A percentile compares a stretch with the other conserved stretches of the same genome.
These are phyloP conservation scores for Rutilus rutilus DNA, from an alignment of 2,113 vertebrate species.

Conservation along the genomic window DNA sequence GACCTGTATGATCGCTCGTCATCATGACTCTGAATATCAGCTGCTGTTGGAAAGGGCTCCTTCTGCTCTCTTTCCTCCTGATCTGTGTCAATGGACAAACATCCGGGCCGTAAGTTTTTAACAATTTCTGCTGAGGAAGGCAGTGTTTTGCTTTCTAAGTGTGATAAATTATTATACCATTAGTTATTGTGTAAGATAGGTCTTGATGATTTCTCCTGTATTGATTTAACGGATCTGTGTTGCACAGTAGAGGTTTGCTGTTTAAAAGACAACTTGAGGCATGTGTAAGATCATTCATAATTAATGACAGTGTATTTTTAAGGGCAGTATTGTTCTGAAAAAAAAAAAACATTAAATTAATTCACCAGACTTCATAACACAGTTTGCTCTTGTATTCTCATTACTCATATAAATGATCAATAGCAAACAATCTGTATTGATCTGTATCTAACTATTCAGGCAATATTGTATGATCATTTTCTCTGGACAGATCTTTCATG, in stretches of 20 bases:
- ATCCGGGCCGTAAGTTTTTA: slow-evolving; percentile 63
- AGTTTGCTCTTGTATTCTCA: too few species aligned
- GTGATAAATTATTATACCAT: neutral
- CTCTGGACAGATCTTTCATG: slow-evolving; percentile 51
- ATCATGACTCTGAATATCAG: slow-evolving; percentile 61
- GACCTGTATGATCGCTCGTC: neutral
- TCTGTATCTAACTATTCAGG: neutral
- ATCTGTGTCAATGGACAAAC: slow-evolving; percentile 28
- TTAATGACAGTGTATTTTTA: too few species aligned
- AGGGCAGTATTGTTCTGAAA: too few species aligned
- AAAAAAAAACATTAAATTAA: too few species aligned
- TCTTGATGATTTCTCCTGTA: neutral
- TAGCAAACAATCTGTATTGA: too few species aligned
- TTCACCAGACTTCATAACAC: too few species aligned
- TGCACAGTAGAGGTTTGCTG: neutral
- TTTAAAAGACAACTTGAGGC: neutral
- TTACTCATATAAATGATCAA: too few species aligned
- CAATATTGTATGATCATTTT: neutral
- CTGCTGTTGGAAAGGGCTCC: slow-evolving; percentile 55
- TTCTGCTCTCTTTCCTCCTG: slow-evolving; percentile 58
- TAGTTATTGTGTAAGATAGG: neutral
- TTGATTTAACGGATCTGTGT: neutral
- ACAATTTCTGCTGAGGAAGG: neutral
- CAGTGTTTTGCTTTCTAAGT: neutral
- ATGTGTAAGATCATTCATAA: neutral